These are phyloP conservation scores for Pangasius macronema DNA, from an alignment of 2,797 vertebrate species.

Conservation along the genomic window DNA sequence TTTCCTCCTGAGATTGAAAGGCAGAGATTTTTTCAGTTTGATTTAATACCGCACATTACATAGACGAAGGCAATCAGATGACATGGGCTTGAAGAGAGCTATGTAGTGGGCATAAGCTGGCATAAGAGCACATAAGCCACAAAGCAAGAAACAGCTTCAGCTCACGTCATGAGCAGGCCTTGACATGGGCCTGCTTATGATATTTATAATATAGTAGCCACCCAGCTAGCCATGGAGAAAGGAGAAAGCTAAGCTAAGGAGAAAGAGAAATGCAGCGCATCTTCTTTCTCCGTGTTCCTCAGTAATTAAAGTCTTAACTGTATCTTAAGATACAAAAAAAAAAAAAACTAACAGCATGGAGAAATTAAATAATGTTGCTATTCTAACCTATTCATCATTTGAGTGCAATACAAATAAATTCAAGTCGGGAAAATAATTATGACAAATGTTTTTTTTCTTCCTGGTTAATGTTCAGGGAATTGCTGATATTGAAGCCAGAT, in stretches of 20 bases:
- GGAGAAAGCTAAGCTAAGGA: too few species aligned
- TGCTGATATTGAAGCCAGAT: slow-evolving; percentile 63
- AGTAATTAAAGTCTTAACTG: slow-evolving; percentile 19
- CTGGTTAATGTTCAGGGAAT: slow-evolving; percentile 52
- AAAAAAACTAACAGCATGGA: background rate
- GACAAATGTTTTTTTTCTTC: slow-evolving; percentile 51
- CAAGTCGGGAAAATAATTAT: slow-evolving; percentile 46
- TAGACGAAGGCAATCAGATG: slow-evolving; percentile 48
- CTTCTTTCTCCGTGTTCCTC: background rate
- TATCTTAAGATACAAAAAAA: background rate
- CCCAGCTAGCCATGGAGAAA: background rate
- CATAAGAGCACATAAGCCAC: slow-evolving; percentile 9
- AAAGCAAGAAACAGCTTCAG: slow-evolving; percentile 27
- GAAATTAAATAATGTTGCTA: slow-evolving; percentile 44
- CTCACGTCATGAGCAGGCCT: slow-evolving; percentile 3
- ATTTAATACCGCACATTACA: slow-evolving; percentile 47
- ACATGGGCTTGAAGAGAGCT: slow-evolving; percentile 39
- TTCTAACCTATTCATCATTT: slow-evolving; percentile 53
- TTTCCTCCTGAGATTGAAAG: background rate
- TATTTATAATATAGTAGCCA: background rate
- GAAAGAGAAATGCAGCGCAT: background rate
- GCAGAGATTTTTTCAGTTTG: slow-evolving; percentile 1
- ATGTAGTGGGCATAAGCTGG: background rate
- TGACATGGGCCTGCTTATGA: background rate
- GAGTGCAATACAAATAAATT: slow-evolving; percentile 49